Percentiles rank a stretch among this genome's conserved stretches.
Conservation (phyloP, 2,797 vertebrate genomes). For the Epinephelus malabaricus region DNA sequence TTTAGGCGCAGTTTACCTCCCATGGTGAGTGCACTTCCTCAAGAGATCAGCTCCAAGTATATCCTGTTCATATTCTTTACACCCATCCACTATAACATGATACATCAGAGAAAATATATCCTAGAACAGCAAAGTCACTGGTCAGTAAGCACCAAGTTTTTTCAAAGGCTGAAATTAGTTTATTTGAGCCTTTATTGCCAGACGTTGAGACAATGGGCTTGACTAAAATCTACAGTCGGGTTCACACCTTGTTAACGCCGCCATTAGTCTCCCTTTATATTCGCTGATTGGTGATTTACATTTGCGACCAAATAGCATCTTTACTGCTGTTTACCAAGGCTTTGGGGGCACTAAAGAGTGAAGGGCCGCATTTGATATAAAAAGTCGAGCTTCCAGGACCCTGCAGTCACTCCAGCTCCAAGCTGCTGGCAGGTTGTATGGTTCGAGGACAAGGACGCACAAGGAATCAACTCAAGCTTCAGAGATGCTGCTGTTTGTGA, state of each 20-base stretch:
- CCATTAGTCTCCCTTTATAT: conserved; percentile 90
- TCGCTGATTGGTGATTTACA: conserved; percentile 91
- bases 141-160: not conserved
- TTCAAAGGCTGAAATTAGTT: conserved; percentile 44
- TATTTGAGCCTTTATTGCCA: conserved; percentile 72
- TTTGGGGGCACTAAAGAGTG: conserved; percentile 51
- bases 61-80: not conserved
- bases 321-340: conserved; percentile 82
- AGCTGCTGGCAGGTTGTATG: conserved; percentile 33
- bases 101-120: not conserved
- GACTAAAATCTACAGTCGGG: conserved; percentile 72
- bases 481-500: conserved; percentile 76
- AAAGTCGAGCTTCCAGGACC: conserved; percentile 54
- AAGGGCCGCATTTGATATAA: conserved; percentile 81
- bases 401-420: conserved; percentile 70
- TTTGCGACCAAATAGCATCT: conserved; percentile 87
- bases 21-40: conserved; percentile 69
- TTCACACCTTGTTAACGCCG: conserved; percentile 92
- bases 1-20: conserved; percentile 83
- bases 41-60: conserved; percentile 17
- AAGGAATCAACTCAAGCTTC: conserved; percentile 1
- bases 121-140: not conserved
- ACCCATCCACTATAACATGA: not conserved
- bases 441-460: conserved; percentile 11
- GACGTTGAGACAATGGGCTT: conserved; percentile 66